phyloP scores from a whole-genome alignment of 2,888 invertebrate species.

The Amphipyra tragopoginis region DNA sequence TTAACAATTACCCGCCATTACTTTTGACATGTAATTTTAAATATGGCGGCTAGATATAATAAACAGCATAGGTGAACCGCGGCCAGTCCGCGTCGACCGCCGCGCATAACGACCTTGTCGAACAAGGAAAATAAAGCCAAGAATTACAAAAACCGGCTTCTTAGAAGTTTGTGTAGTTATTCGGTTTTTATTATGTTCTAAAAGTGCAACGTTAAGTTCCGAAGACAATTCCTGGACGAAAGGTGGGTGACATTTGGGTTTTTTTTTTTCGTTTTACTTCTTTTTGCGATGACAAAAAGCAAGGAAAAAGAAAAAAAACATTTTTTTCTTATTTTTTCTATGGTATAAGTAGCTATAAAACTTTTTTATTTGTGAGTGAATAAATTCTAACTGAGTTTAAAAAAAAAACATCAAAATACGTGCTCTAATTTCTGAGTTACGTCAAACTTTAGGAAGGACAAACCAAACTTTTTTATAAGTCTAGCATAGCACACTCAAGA shows the following conservation, averaged over 20 bases:
- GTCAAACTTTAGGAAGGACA: no score
- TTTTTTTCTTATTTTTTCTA: no score
- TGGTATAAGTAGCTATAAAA: no score
- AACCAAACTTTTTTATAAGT: no score
- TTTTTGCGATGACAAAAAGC: background rate
- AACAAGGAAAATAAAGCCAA: slow-evolving; percentile 48
- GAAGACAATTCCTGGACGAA: slow-evolving; percentile 22
- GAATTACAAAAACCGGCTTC: slow-evolving; percentile 49
- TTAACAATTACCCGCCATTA: background rate
- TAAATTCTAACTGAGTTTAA: no score
- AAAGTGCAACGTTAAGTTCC: slow-evolving; percentile 30
- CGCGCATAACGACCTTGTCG: slow-evolving; percentile 46
- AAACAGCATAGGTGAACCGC: slow-evolving; percentile 7
- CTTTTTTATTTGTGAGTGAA: no score
- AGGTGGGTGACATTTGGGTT: slow-evolving; percentile 34
- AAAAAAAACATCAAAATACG: no score
- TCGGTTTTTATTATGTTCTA: slow-evolving; percentile 35
- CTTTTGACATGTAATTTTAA: slow-evolving; percentile 10
- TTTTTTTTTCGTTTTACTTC: background rate
- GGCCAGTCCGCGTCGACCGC: slow-evolving; percentile 44
- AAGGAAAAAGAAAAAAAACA: no score
- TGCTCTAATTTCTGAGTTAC: no score
- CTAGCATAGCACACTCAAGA: no score
- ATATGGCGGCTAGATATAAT: slow-evolving; percentile 41
- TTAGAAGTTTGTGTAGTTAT: slow-evolving; percentile 29